Evolutionary conservation across 2,888 invertebrate genomes (phyloP).

Genomic region (Neuroscelio doddi): DNA sequence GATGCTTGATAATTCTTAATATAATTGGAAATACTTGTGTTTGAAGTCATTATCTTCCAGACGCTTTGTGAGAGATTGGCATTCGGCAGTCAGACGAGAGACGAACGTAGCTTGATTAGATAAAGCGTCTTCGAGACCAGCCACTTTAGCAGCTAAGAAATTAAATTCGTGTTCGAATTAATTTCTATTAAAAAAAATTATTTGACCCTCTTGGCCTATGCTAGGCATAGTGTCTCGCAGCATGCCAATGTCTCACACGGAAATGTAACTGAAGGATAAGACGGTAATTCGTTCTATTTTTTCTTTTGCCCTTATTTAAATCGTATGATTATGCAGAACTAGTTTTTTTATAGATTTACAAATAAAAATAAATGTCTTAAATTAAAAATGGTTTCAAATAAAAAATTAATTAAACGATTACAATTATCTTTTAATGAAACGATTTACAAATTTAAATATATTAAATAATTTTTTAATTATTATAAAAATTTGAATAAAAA

Average conservation of each 20-base stretch:
- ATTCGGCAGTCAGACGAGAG: slow-evolving; percentile 92
- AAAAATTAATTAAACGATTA: too few species aligned
- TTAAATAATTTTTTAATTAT: too few species aligned
- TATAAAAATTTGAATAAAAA: too few species aligned
- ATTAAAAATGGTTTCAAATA: too few species aligned
- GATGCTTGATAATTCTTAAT: too few species aligned
- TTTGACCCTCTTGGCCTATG: slow-evolving; percentile 57
- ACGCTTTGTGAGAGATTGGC: slow-evolving; percentile 90
- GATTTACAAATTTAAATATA: too few species aligned
- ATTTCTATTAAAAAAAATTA: slow-evolving; percentile 26
- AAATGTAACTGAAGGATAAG: slow-evolving; percentile 44
- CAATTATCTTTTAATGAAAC: too few species aligned
- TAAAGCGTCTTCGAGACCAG: slow-evolving; percentile 91
- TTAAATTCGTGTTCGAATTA: slow-evolving; percentile 57
- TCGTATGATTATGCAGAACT: too few species aligned
- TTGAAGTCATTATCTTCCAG: slow-evolving; percentile 90
- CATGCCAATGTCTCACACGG: slow-evolving; percentile 69
- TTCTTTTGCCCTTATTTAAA: too few species aligned
- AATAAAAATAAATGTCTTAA: too few species aligned
- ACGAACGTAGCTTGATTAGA: slow-evolving; percentile 93
- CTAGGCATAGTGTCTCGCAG: slow-evolving; percentile 67
- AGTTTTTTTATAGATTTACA: too few species aligned
- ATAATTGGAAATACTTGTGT: slow-evolving; percentile 81
- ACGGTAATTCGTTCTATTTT: slow-evolving; percentile 11
- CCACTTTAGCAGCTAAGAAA: slow-evolving; percentile 89